These are phyloP conservation scores for Lasius fuliginosus DNA, from an alignment of 2,888 invertebrate species.

Conservation along the genomic window DNA sequence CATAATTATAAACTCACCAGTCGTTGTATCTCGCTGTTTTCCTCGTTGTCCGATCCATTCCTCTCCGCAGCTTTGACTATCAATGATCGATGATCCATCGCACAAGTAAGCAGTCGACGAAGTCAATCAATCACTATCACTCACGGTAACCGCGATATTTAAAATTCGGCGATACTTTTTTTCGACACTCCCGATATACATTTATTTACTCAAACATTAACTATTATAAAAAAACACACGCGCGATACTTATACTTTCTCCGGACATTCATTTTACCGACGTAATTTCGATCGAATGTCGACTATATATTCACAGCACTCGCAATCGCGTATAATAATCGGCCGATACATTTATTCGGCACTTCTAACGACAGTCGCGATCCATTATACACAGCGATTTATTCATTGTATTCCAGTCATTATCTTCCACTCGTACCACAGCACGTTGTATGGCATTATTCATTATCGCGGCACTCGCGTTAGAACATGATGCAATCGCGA, in stretches of 20 bases:
- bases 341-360: no score
- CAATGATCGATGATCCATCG: background rate
- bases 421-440: no score
- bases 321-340: background rate
- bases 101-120: background rate
- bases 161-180: background rate
- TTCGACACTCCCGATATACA: background rate
- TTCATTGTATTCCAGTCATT: no score
- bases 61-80: background rate
- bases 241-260: background rate
- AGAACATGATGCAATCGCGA: no score
- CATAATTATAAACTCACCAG: background rate
- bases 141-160: background rate
- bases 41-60: background rate
- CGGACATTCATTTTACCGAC: background rate
- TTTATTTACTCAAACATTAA: background rate
- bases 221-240: background rate
- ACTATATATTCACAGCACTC: background rate
- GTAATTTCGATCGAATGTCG: background rate
- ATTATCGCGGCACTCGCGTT: background rate
- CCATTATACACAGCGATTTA: no score
- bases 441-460: background rate
- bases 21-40: background rate
- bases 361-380: no score
- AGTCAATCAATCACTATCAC: background rate